These are phyloP conservation scores for Microtus oregoni DNA, from an alignment of 2,113 vertebrate species.

Conservation along the genomic window DNA sequence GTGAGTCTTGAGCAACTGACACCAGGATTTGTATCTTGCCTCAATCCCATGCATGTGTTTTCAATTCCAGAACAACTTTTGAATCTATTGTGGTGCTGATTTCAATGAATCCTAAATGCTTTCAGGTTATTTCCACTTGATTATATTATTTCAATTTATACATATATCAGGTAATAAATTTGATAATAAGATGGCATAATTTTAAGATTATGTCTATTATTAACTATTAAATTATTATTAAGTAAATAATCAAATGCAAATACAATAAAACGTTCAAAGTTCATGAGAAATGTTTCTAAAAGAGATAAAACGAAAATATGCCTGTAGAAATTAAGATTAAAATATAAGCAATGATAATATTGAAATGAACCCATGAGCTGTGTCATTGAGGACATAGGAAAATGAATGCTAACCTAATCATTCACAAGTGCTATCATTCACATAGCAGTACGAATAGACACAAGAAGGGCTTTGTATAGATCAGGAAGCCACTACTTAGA, in stretches of 20 bases:
- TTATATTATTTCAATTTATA: neutral
- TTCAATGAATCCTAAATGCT: neutral
- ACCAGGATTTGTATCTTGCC: neutral
- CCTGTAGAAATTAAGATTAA: slow-evolving; percentile 26
- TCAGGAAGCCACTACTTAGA: neutral
- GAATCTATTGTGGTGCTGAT: neutral
- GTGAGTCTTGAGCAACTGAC: neutral
- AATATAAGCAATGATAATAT: neutral
- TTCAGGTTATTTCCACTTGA: neutral
- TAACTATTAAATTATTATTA: no score
- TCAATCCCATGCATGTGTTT: neutral
- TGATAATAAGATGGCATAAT: neutral
- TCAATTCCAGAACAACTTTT: neutral
- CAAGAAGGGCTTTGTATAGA: neutral
- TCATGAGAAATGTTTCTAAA: neutral
- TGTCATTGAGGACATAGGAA: neutral
- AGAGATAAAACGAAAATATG: neutral
- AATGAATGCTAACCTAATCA: neutral
- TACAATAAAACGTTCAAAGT: neutral
- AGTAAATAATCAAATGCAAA: slow-evolving; percentile 3
- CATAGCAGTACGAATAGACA: neutral
- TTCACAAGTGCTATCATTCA: neutral
- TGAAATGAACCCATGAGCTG: neutral
- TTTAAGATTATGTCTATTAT: neutral
- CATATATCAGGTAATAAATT: neutral